phyloP scores from a whole-genome alignment of 2,113 vertebrate genomes.

The Coptodon rendalli region DNA sequence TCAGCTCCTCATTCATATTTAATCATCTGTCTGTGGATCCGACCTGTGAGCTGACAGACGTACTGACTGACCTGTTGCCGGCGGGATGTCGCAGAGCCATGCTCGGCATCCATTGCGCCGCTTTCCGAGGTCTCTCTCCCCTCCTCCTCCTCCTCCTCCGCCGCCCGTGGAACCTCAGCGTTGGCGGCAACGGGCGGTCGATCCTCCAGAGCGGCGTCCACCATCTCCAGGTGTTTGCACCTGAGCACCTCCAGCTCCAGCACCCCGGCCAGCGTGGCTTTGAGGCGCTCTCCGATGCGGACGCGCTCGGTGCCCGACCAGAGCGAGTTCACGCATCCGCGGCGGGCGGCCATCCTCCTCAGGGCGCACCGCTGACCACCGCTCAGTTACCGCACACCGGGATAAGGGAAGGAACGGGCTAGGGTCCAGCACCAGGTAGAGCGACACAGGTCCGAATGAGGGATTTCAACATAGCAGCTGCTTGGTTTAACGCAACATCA shows the following conservation, averaged over 20 bases:
- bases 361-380: constrained; percentile 17
- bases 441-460: constrained; percentile 1
- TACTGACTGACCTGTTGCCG: constrained; percentile 77
- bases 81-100: constrained; percentile 62
- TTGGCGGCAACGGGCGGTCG: background rate
- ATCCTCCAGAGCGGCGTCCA: constrained; percentile 66
- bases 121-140: constrained; percentile 27
- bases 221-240: constrained; percentile 68
- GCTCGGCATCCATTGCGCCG: constrained; percentile 32
- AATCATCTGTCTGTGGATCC: constrained; percentile 35
- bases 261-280: constrained; percentile 77
- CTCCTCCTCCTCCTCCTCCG: background rate
- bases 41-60: constrained; percentile 3
- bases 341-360: constrained; percentile 66
- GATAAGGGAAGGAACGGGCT: background rate
- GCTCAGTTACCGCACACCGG: background rate
- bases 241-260: constrained; percentile 76
- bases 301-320: constrained; percentile 78
- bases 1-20: constrained; percentile 48
- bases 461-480: constrained; percentile 15
- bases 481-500: background rate
- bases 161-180: constrained; percentile 5
- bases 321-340: constrained; percentile 70
- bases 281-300: constrained; percentile 76
- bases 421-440: constrained; percentile 27